phyloP scores from a whole-genome alignment of 2,113 vertebrate genomes.

The Catagonus wagneri region DNA sequence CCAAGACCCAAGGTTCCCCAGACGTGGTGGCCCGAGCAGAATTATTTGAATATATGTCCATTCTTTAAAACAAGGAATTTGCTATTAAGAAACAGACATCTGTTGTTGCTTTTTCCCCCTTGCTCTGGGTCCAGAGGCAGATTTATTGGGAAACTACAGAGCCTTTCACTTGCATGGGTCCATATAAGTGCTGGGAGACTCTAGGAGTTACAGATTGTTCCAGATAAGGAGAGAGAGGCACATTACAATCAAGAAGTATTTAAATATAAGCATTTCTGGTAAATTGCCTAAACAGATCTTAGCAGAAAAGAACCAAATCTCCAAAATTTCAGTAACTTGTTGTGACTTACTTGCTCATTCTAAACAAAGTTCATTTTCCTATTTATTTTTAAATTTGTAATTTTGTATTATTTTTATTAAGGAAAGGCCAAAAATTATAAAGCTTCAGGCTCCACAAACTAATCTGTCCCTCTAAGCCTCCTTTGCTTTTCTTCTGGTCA shows the following conservation, averaged over 20 bases:
- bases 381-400: constrained; percentile 13
- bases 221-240: not conserved
- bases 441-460: not conserved
- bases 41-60: constrained; percentile 24
- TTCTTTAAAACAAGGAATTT: constrained; percentile 67
- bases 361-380: constrained; percentile 51
- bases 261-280: not conserved
- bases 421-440: not conserved
- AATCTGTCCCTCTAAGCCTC: not conserved
- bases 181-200: not conserved
- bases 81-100: constrained; percentile 42
- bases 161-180: not conserved
- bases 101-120: not conserved
- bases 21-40: constrained; percentile 34
- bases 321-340: not conserved
- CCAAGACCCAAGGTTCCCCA: constrained; percentile 66
- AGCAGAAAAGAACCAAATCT: constrained; percentile 44
- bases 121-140: constrained; percentile 12
- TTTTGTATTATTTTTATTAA: constrained; percentile 34
- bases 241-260: not conserved
- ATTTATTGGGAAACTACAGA: constrained; percentile 37
- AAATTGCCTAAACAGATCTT: constrained; percentile 4
- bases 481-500: not conserved
- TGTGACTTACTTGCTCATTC: constrained; percentile 30
- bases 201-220: not conserved